phyloP scores from a whole-genome alignment of 2,888 invertebrate species.

The Crepidodera aurea region DNA sequence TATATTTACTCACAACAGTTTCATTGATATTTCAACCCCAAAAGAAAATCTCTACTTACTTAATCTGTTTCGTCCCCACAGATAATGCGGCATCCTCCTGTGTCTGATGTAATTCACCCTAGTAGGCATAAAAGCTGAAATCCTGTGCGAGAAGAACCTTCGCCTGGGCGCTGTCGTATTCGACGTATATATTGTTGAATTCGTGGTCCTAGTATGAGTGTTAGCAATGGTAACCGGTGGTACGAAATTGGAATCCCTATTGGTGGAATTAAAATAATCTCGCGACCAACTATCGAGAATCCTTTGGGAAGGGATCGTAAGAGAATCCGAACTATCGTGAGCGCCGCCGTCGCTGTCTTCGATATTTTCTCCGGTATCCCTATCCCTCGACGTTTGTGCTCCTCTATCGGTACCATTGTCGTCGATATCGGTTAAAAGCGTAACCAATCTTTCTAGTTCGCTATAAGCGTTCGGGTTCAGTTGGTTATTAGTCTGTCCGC shows the following conservation, averaged over 20 bases:
- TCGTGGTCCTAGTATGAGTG: slow-evolving; percentile 40
- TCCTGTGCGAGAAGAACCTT: slow-evolving; percentile 52
- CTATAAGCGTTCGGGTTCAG: slow-evolving; percentile 46
- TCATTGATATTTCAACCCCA: no score
- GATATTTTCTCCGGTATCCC: background rate
- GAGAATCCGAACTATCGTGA: no score
- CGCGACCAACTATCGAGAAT: background rate
- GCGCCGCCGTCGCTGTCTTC: background rate
- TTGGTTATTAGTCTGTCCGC: background rate
- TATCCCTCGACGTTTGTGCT: slow-evolving; percentile 13
- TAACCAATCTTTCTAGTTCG: slow-evolving; percentile 51
- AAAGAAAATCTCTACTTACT: no score
- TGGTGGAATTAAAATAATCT: background rate
- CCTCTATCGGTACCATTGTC: slow-evolving; percentile 40
- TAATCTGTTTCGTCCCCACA: slow-evolving; percentile 38
- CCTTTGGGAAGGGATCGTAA: background rate
- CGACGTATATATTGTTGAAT: slow-evolving; percentile 48
- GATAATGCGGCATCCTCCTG: slow-evolving; percentile 42
- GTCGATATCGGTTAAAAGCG: slow-evolving; percentile 50
- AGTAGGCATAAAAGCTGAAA: slow-evolving; percentile 57
- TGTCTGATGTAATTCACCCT: slow-evolving; percentile 50
- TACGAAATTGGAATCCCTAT: slow-evolving; percentile 10
- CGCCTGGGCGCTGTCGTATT: slow-evolving; percentile 46
- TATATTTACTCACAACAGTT: no score
- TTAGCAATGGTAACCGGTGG: slow-evolving; percentile 23